phyloP scores from a whole-genome alignment of 2,888 invertebrate species.

The Diaperis boleti region DNA sequence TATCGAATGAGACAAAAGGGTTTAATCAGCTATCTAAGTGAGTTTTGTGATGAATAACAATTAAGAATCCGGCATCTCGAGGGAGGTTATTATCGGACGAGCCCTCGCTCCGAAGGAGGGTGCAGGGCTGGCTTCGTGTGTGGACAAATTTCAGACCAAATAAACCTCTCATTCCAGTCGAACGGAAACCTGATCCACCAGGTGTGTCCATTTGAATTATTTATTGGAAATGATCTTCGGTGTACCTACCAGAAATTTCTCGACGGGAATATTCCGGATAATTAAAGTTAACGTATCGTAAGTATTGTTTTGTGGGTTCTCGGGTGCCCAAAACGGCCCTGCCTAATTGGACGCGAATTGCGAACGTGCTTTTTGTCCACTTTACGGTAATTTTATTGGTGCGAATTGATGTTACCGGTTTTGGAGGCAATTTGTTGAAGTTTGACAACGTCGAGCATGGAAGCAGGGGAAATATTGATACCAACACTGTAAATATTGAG shows the following conservation, averaged over 20 bases:
- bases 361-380: slow-evolving; percentile 17
- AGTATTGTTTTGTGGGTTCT: not conserved
- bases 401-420: slow-evolving; percentile 4
- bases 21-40: slow-evolving; percentile 49
- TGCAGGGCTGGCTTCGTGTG: slow-evolving; percentile 1
- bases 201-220: slow-evolving; percentile 3
- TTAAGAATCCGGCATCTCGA: slow-evolving; percentile 44
- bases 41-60: slow-evolving; percentile 47
- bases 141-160: slow-evolving; percentile 6
- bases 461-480: too few species aligned
- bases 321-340: not conserved
- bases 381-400: slow-evolving; percentile 14
- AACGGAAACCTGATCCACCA: slow-evolving; percentile 2
- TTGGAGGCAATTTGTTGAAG: not conserved
- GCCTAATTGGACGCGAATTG: slow-evolving; percentile 14
- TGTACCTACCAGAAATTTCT: not conserved
- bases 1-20: slow-evolving; percentile 45
- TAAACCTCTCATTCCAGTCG: not conserved
- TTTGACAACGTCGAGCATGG: not conserved
- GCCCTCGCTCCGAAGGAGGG: slow-evolving; percentile 6
- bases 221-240: slow-evolving; percentile 1
- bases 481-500: too few species aligned
- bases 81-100: slow-evolving; percentile 43
- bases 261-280: not conserved
- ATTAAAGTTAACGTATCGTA: not conserved